These are phyloP conservation scores for Cynocephalus volans DNA, from an alignment of 2,113 vertebrate genomes.

Conservation along the genomic window DNA sequence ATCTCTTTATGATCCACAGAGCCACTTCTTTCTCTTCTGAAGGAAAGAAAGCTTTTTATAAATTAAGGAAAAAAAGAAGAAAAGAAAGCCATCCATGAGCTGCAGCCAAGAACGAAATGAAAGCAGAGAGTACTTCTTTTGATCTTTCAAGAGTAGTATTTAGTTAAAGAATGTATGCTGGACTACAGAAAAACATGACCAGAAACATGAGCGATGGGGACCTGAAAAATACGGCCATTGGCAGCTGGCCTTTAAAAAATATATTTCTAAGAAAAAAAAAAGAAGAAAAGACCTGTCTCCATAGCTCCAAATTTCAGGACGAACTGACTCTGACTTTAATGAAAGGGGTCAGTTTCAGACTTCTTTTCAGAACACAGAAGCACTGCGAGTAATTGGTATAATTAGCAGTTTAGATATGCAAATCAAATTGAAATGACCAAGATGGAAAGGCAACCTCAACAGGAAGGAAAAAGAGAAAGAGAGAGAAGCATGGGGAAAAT, in stretches of 20 bases:
- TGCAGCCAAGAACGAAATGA: slow-evolving; percentile 83
- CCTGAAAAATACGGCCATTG: slow-evolving; percentile 60
- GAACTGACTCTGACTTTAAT: slow-evolving; percentile 74
- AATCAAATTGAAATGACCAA: slow-evolving; percentile 72
- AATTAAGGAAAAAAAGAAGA: slow-evolving; percentile 60
- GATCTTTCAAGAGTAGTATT: slow-evolving; percentile 77
- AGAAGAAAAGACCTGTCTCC: background rate
- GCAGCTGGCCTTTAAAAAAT: slow-evolving; percentile 56
- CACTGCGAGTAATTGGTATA: slow-evolving; percentile 66
- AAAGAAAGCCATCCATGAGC: slow-evolving; percentile 61
- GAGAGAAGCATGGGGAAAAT: background rate
- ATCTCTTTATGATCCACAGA: slow-evolving; percentile 76
- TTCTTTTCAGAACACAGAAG: slow-evolving; percentile 77
- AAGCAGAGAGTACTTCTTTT: slow-evolving; percentile 78
- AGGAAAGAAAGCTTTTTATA: slow-evolving; percentile 63
- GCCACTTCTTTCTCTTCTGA: slow-evolving; percentile 71
- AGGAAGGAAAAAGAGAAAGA: slow-evolving; percentile 1
- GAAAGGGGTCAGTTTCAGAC: slow-evolving; percentile 69
- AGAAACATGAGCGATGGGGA: slow-evolving; percentile 65
- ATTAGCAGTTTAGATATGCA: slow-evolving; percentile 77
- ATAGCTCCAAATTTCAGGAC: slow-evolving; percentile 67
- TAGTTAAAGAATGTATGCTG: slow-evolving; percentile 78
- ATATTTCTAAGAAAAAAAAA: slow-evolving; percentile 9
- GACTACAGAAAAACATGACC: slow-evolving; percentile 69
- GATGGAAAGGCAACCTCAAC: slow-evolving; percentile 70